phyloP scores from a whole-genome alignment of 2,113 vertebrate species.

The Marmota flaviventris region DNA sequence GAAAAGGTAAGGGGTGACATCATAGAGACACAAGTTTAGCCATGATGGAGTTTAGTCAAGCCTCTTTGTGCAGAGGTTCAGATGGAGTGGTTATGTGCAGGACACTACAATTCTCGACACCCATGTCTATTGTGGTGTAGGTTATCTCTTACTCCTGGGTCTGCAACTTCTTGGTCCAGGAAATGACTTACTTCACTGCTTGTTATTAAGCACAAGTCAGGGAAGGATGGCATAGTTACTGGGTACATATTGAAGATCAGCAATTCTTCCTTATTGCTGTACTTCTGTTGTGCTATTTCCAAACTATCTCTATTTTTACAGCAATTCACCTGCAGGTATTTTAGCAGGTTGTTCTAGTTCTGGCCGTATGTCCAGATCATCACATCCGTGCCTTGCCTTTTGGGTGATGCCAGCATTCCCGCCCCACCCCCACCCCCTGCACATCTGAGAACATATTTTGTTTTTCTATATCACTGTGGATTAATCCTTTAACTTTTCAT shows the following conservation, averaged over 20 bases:
- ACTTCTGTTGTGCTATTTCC: neutral
- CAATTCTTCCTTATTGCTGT: neutral
- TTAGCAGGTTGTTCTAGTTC: neutral
- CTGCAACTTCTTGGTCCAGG: neutral
- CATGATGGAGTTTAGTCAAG: neutral
- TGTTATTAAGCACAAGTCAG: neutral
- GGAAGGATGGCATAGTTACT: neutral
- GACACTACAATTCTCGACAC: neutral
- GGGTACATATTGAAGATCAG: neutral
- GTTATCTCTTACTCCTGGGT: neutral
- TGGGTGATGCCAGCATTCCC: neutral
- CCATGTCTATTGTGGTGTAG: rapidly evolving
- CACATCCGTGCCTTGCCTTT: neutral
- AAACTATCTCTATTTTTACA: neutral
- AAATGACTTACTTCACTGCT: neutral
- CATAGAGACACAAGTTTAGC: too few relatives aligned
- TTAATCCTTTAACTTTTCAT: neutral
- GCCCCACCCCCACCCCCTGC: too few relatives aligned
- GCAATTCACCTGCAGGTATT: neutral
- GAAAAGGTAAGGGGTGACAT: too few relatives aligned
- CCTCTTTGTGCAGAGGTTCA: neutral
- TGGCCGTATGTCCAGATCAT: too few relatives aligned
- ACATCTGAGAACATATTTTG: too few relatives aligned
- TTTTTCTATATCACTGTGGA: neutral
- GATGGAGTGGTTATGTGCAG: too few relatives aligned